phyloP scores from a whole-genome alignment of 2,888 invertebrate genomes.

The Metopia argyrocephala region DNA sequence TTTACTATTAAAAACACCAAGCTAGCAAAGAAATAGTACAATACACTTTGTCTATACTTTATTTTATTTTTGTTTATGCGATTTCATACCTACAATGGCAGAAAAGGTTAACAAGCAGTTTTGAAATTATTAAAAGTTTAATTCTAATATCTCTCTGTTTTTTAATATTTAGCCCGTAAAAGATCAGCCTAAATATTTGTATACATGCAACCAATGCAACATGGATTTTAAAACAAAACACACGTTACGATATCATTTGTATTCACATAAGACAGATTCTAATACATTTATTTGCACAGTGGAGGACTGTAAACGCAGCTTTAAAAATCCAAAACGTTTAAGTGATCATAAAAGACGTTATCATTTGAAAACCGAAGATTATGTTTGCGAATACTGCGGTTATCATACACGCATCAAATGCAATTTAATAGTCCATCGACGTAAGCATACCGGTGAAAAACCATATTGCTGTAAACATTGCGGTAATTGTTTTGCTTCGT shows the following conservation, averaged over 20 bases:
- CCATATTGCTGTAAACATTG: conserved; percentile 68
- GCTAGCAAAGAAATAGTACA: neutral
- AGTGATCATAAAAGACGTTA: conserved; percentile 62
- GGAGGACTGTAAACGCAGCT: conserved; percentile 44
- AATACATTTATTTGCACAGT: conserved; percentile 37
- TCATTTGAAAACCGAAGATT: conserved; percentile 65
- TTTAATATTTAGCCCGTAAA: conserved; percentile 4
- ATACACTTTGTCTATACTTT: neutral
- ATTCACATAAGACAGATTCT: conserved; percentile 5
- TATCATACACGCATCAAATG: conserved; percentile 68
- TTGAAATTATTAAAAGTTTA: neutral
- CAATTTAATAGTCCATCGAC: conserved; percentile 71
- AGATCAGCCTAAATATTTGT: neutral
- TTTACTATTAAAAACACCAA: conserved; percentile 24
- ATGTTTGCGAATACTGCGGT: conserved; percentile 63
- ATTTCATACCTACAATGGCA: conserved; percentile 15
- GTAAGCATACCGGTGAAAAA: conserved; percentile 73
- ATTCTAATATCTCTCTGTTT: neutral
- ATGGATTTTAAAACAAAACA: conserved; percentile 42
- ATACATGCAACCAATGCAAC: conserved; percentile 33
- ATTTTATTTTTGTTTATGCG: neutral
- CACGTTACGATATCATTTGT: conserved; percentile 44
- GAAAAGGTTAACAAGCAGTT: conserved; percentile 13
- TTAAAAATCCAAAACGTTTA: conserved; percentile 63
- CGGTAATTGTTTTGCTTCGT: conserved; percentile 58